These are phyloP conservation scores for Seriola rivoliana DNA, from an alignment of 2,113 vertebrate genomes.

Conservation along the genomic window DNA sequence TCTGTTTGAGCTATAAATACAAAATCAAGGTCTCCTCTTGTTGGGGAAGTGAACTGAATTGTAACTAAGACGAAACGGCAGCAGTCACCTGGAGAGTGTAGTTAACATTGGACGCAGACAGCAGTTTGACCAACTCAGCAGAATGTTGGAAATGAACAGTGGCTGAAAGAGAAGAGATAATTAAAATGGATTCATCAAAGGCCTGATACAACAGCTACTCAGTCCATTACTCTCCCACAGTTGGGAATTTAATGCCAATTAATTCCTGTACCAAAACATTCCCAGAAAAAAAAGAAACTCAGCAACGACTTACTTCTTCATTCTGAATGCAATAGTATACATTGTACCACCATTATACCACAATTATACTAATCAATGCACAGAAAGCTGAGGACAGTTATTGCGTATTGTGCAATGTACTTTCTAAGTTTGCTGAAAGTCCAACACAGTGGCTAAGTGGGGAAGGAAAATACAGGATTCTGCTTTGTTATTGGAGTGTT, in stretches of 20 bases:
- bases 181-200: background rate
- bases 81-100: slow-evolving; percentile 92
- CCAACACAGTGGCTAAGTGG: too few species aligned
- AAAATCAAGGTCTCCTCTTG: background rate
- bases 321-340: background rate
- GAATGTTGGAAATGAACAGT: slow-evolving; percentile 98
- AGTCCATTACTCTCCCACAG: background rate
- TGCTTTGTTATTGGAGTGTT: too few species aligned
- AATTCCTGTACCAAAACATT: background rate
- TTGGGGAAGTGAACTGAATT: background rate
- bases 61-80: slow-evolving; percentile 2
- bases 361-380: slow-evolving; percentile 1
- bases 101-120: slow-evolving; percentile 91
- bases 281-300: background rate
- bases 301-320: background rate
- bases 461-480: too few species aligned
- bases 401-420: too few species aligned
- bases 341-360: background rate
- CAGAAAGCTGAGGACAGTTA: background rate
- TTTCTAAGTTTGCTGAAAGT: too few species aligned
- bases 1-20: background rate
- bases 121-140: slow-evolving; percentile 93
- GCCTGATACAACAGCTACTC: background rate
- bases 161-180: slow-evolving; percentile 84
- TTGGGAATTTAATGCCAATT: background rate